These are phyloP conservation scores for Spizaetus ornatus DNA, from an alignment of 2,113 vertebrate species.

Conservation along the genomic window DNA sequence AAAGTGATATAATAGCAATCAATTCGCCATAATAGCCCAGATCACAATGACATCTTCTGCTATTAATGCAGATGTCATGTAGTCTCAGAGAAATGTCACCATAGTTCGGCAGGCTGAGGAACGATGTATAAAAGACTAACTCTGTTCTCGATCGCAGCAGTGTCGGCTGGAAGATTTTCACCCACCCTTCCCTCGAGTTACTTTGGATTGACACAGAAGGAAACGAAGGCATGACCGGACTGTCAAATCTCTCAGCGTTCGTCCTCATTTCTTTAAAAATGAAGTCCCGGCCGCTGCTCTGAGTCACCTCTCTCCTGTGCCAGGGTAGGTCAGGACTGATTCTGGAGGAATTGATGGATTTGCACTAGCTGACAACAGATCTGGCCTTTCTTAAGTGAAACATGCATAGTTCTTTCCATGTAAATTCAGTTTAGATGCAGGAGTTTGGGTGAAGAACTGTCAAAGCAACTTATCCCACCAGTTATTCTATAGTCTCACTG, in stretches of 20 bases:
- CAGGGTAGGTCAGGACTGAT: not conserved
- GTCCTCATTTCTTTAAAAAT: not conserved
- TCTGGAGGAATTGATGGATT: not conserved
- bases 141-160: not conserved
- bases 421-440: not conserved
- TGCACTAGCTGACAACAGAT: not conserved
- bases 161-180: not conserved
- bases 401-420: not conserved
- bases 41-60: not conserved
- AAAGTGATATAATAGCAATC: not conserved
- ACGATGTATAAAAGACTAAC: not conserved
- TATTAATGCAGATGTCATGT: not conserved
- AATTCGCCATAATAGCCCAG: not conserved
- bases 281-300: accelerated
- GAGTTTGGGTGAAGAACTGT: not conserved
- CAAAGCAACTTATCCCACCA: not conserved
- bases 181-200: not conserved
- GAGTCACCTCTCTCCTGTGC: not conserved
- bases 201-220: not conserved
- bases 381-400: not conserved
- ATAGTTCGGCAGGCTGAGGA: not conserved
- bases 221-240: not conserved
- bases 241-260: not conserved
- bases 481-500: constrained; percentile 34
- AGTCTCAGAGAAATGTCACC: not conserved